phyloP scores from a whole-genome alignment of 2,888 invertebrate genomes.

The Steinernema scapterisci region DNA sequence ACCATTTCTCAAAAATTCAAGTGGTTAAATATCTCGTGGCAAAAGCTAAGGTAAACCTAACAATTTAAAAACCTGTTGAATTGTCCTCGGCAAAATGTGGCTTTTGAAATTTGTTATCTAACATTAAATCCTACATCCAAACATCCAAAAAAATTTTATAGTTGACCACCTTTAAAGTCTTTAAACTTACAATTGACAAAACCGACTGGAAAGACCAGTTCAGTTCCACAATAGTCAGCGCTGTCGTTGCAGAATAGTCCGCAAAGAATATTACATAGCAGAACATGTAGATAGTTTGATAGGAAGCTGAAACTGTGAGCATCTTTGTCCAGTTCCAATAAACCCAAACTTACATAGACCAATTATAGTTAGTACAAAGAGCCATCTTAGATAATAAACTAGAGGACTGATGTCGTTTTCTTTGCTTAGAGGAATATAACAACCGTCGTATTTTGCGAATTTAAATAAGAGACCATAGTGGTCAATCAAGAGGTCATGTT shows the following conservation, averaged over 20 bases:
- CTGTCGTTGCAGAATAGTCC: neutral
- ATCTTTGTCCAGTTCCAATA: neutral
- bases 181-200: conserved; percentile 21
- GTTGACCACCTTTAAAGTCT: no score
- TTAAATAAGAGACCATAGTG: neutral
- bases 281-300: neutral
- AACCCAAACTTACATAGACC: neutral
- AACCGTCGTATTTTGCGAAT: neutral
- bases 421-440: neutral
- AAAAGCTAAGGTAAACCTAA: no score
- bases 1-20: no score
- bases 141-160: no score
- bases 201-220: conserved; percentile 8
- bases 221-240: neutral
- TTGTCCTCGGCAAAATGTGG: no score
- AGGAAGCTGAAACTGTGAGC: neutral
- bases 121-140: no score
- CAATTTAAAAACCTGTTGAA: no score
- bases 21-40: no score
- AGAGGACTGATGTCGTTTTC: neutral
- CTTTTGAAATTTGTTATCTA: no score
- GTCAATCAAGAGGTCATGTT: neutral
- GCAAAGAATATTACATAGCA: neutral
- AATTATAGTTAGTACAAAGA: neutral
- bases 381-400: neutral